Evolutionary conservation across 30 jellyfish, hydroid and myxozoan species (phyloP).

Genomic region (Rhopilema esculentum): DNA sequence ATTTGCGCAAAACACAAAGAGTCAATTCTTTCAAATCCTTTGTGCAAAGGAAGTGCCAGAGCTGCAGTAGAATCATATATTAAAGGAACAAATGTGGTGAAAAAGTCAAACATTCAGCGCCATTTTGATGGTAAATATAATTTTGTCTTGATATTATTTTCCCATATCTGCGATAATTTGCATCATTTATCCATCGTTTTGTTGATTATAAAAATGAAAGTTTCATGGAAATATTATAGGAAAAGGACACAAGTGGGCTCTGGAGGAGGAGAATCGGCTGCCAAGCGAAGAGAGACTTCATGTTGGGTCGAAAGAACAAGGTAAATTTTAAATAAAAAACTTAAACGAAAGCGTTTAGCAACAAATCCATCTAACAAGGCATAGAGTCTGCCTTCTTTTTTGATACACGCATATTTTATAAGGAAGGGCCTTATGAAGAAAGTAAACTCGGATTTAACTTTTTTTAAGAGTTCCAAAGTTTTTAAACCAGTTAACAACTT

Average conservation of each 20-base stretch:
- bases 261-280: conserved; percentile 32
- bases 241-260: conserved; percentile 70
- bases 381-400: too few species aligned
- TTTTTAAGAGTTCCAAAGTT: too few species aligned
- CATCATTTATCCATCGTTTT: not conserved
- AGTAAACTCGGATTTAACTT: too few species aligned
- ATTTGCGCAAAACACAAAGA: conserved; percentile 54
- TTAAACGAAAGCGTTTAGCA: too few species aligned
- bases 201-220: not conserved
- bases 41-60: conserved; percentile 56
- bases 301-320: too few species aligned
- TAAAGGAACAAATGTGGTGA: conserved; percentile 55
- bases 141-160: not conserved
- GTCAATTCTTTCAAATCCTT: conserved; percentile 42
- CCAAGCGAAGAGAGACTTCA: conserved; percentile 41
- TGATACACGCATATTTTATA: too few species aligned
- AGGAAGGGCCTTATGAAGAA: too few species aligned
- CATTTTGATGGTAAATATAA: conserved; percentile 47
- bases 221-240: conserved; percentile 20
- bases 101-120: conserved; percentile 34
- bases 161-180: not conserved
- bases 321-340: too few species aligned
- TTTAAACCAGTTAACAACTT: too few species aligned
- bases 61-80: conserved; percentile 47
- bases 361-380: too few species aligned